Conservation (phyloP, 2,888 invertebrate species). For the Synergus umbraculus region DNA sequence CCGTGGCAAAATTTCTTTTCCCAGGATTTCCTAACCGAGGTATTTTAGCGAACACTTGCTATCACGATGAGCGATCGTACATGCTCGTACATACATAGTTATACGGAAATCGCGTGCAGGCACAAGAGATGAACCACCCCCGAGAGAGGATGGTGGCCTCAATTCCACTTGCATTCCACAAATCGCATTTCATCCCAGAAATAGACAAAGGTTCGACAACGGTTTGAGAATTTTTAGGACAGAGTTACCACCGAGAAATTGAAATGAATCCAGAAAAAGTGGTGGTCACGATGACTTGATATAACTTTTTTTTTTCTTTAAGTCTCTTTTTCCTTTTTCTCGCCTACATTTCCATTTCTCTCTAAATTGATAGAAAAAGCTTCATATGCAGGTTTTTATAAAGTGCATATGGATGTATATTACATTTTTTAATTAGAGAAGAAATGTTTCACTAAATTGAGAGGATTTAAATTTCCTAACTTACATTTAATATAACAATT, state of each 20-base stretch:
- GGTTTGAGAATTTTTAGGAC: constrained; percentile 48
- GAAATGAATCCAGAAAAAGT: neutral
- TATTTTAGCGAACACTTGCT: constrained; percentile 47
- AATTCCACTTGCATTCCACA: constrained; percentile 56
- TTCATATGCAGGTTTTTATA: too few species aligned
- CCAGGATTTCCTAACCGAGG: constrained; percentile 21
- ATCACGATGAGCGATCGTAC: constrained; percentile 32
- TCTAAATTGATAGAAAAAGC: too few species aligned
- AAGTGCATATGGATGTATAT: too few species aligned
- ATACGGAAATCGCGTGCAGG: constrained; percentile 54
- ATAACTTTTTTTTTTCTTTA: neutral
- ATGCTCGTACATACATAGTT: constrained; percentile 33
- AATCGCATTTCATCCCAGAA: constrained; percentile 57
- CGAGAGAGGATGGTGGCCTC: constrained; percentile 47
- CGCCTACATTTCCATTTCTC: neutral
- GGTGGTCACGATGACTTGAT: neutral
- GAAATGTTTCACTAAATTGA: too few species aligned
- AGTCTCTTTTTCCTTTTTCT: neutral
- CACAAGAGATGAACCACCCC: constrained; percentile 50
- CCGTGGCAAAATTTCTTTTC: constrained; percentile 25
- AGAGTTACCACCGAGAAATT: constrained; percentile 24
- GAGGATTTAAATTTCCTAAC: too few species aligned
- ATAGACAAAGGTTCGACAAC: constrained; percentile 53
- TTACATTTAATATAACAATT: too few species aligned
- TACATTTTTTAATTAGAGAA: too few species aligned